Base-by-base conservation (phyloP, 2,888 invertebrate genomes). In the Clitarchus hookeri region DNA sequence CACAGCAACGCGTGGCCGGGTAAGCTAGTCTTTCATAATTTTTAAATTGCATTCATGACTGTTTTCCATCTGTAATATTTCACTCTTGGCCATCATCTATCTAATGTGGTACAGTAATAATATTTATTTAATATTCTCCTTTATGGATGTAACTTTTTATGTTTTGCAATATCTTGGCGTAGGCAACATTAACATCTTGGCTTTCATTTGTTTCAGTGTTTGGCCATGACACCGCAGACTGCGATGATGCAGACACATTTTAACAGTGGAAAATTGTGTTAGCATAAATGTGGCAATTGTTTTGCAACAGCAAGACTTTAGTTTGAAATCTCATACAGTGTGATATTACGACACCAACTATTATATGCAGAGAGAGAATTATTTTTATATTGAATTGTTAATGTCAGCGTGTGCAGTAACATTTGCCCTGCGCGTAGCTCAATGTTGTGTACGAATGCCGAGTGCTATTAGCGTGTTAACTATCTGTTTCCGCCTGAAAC, bases 201-300 rank as follows among this genome's bases (percentile, higher is more conserved):
- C 48, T 48, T 16, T 48, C 48, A 9, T 91, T 90, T 90, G 92
- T 95, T 92, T 86, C 93, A 98, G 97, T 95, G 89, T 98, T 98
- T 92, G 98, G 97, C 84, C 98, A 98, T 91, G 94, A 95, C 89
- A 96, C 97, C 44, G 95, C 95, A 90, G 95, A 97, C 91, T 98
- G 98, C 93, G 95, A 96, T 91, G 97, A 97, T 91, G 95, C 95
- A 90, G 96, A 97, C 92, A 96, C 96, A 88, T 97, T 95, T 93
- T 96, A 94, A 86, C 77, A n/a, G n/a, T 65, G 65, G 1, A 9
- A 53, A 16, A 12, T 65, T n/a, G 0, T 53, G 54, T 84, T 26
- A 44, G 48, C 19, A 25, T 84, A n/a, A 54, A 19, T 53, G 19
- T 11, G 48, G 26, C 23, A 26, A 23, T 13, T 27, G 26, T 65